Percentiles rank a stretch among this genome's conserved stretches.
These are phyloP conservation scores for Oscheius sp. DNA, from an alignment of 2,888 invertebrate species.

Conservation along the genomic window DNA sequence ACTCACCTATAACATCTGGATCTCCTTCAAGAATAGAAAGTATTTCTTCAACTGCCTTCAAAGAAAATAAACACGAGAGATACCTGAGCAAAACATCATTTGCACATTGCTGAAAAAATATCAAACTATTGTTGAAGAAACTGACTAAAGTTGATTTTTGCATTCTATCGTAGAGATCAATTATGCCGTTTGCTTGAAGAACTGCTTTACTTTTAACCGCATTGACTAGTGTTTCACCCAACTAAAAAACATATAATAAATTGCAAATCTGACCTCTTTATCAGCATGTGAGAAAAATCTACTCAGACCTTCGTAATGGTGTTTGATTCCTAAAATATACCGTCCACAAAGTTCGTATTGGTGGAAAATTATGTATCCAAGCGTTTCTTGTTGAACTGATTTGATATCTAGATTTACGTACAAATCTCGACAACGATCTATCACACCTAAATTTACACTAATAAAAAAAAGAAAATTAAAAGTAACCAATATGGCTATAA, in stretches of 20 bases:
- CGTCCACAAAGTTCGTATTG: conserved; percentile 56
- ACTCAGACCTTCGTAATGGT: neutral
- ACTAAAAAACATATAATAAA: neutral
- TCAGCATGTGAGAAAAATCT: neutral
- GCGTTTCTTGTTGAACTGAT: conserved; percentile 64
- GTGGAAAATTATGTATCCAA: conserved; percentile 54
- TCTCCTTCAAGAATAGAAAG: conserved; percentile 32
- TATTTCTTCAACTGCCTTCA: conserved; percentile 48
- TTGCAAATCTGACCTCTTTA: conserved; percentile 3
- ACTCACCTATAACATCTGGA: neutral
- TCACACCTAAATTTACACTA: conserved; percentile 30
- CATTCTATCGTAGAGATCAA: conserved; percentile 41
- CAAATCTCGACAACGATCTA: conserved; percentile 40
- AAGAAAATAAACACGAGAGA: conserved; percentile 52
- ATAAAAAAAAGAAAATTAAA: neutral
- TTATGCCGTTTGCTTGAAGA: conserved; percentile 51
- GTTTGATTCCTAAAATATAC: conserved; percentile 9
- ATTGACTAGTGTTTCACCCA: neutral
- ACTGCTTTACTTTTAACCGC: conserved; percentile 38
- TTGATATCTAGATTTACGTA: conserved; percentile 61
- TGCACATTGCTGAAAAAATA: neutral
- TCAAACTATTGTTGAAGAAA: neutral
- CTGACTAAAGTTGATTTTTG: conserved; percentile 39
- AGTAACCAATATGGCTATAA: conserved; percentile 28
- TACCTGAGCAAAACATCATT: conserved; percentile 54